Conservation (phyloP, 2,113 vertebrate genomes). For the Oryzias celebensis region DNA sequence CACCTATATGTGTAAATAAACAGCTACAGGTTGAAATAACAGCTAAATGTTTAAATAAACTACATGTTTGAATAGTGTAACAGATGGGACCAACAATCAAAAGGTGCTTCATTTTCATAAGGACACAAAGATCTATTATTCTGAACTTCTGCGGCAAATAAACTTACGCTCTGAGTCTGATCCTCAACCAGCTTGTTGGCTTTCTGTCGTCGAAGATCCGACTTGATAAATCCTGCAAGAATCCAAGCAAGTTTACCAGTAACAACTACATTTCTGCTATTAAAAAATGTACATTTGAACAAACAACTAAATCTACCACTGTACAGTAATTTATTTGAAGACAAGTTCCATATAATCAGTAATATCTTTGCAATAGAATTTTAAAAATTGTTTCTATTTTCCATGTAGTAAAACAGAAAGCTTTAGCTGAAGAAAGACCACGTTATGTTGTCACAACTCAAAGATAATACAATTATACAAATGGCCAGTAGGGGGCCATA, state of each 20-base stretch:
- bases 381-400: background rate
- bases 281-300: background rate
- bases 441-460: background rate
- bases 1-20: too few species aligned
- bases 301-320: background rate
- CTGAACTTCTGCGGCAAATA: conserved; percentile 11
- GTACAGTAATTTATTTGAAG: too few species aligned
- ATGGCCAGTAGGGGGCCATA: conserved; percentile 48
- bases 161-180: conserved; percentile 79
- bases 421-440: background rate
- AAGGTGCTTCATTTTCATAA: conserved; percentile 6
- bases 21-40: too few species aligned
- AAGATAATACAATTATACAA: background rate
- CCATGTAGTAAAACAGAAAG: background rate
- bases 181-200: conserved; percentile 75
- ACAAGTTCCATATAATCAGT: too few species aligned
- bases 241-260: conserved; percentile 3
- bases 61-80: background rate
- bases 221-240: conserved; percentile 85
- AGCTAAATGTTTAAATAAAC: too few species aligned
- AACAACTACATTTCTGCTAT: too few species aligned
- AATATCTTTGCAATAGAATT: too few species aligned
- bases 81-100: conserved; percentile 11
- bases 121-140: conserved; percentile 17
- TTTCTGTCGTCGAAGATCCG: conserved; percentile 88